These are phyloP conservation scores for Cephus spinipes DNA, from an alignment of 2,888 invertebrate genomes.

Conservation along the genomic window DNA sequence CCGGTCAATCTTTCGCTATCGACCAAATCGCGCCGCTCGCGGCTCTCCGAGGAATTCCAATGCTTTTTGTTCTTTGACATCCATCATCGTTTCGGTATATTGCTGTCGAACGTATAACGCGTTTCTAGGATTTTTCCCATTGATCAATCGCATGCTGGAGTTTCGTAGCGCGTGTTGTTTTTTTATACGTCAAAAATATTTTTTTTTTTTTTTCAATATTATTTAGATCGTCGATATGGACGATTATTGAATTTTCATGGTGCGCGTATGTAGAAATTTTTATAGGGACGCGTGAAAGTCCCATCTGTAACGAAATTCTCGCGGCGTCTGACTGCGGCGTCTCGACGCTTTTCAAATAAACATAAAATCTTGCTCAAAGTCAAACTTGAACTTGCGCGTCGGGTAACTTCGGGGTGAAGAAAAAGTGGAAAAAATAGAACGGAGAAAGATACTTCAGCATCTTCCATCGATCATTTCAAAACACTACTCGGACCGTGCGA, in stretches of 20 bases:
- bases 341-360: neutral
- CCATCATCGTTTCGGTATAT: neutral
- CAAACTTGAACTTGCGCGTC: neutral
- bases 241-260: neutral
- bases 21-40: neutral
- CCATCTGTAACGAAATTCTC: neutral
- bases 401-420: neutral
- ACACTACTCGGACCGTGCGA: neutral
- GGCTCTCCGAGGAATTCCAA: neutral
- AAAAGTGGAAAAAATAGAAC: neutral
- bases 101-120: neutral
- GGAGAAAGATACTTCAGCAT: neutral
- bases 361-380: neutral
- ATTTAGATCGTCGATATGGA: neutral
- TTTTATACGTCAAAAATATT: neutral
- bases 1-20: neutral
- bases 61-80: neutral
- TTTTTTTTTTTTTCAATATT: neutral
- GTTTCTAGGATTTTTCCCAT: neutral
- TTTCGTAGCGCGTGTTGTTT: neutral
- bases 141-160: neutral
- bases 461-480: neutral
- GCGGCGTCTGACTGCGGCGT: neutral
- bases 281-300: neutral
- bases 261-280: accelerated